Base-by-base conservation (phyloP, 1,140 invertebrate genomes). In the Sitodiplosis mosellana region DNA sequence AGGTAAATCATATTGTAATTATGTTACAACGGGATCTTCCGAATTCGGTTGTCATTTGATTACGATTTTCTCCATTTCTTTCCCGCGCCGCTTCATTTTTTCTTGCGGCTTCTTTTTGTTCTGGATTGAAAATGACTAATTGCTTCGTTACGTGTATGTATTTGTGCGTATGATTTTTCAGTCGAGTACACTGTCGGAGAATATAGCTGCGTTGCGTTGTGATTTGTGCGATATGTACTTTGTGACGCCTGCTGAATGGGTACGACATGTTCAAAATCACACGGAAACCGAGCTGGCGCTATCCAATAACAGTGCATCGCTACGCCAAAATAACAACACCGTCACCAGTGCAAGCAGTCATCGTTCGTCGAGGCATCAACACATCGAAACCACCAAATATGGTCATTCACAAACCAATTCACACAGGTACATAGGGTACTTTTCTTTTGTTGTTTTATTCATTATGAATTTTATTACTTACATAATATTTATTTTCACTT, bases 191-290 rank as follows among this genome's bases (percentile, higher is more conserved):
- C 3, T 18, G 2, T 43, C 17, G 10, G 41, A 43, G 15, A 74
- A 74, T 12, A 82, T 78, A 64, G 79, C 78, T 4, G 69, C 79
- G 11, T 60, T 84, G 2, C 72, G 76, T 22, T 87, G 83, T 60
- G 83, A 87, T 59, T 66, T 87, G 1, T 87, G 83, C 57, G 76
- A 83, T 57, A 81, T 83, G 57, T 80, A 79, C 57, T 86, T 83
- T 66, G 74, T 78, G 20, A 84, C 81, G 47, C 83, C 83, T 0
- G 82, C 75, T 46, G 81, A 84, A 66, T 87, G 83, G 83, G 83
- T 86, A 12, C 74, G 81, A 34, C 83, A 87, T 53, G 81, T 86
- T 61, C 82, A 86, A 59, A 80, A 74, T 51, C 83, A 87, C 60
- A 86, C 83, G 0, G 83, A 87, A 58, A 76, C 81, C 62, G 82